These are phyloP conservation scores for Gallinago undulata DNA, from an alignment of 2,113 vertebrate species.

Conservation along the genomic window DNA sequence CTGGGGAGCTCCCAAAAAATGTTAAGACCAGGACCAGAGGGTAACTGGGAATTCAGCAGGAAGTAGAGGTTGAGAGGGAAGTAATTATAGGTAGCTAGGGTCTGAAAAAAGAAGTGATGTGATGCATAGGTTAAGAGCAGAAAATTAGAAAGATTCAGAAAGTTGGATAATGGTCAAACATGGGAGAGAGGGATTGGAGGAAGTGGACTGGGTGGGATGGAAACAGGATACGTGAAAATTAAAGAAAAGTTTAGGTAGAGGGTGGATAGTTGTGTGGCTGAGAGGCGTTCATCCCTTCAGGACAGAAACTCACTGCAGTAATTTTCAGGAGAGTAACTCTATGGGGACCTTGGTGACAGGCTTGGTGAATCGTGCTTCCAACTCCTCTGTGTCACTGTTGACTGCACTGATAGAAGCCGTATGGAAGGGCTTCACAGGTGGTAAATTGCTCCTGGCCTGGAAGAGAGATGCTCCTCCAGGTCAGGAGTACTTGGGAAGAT, in stretches of 20 bases:
- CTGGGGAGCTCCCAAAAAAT: background rate
- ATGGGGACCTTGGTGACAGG: background rate
- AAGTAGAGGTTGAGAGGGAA: background rate
- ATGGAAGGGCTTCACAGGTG: background rate
- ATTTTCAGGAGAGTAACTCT: background rate
- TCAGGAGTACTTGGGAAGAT: background rate
- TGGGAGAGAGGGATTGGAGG: background rate
- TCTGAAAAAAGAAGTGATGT: background rate
- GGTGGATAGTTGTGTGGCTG: background rate
- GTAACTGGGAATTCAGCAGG: background rate
- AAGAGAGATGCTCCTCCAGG: background rate
- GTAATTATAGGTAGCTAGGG: background rate
- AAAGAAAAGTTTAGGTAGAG: background rate
- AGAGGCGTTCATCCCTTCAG: background rate
- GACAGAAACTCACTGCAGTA: background rate
- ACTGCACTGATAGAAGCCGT: background rate
- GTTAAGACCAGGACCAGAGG: background rate
- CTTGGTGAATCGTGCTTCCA: background rate
- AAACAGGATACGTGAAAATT: background rate
- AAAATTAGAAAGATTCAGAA: background rate
- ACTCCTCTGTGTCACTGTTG: background rate
- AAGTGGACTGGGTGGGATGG: background rate
- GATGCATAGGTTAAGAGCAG: background rate
- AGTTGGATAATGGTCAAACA: background rate
- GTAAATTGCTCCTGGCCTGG: background rate